phyloP scores from a whole-genome alignment of 2,797 vertebrate genomes.

The Limosa lapponica region DNA sequence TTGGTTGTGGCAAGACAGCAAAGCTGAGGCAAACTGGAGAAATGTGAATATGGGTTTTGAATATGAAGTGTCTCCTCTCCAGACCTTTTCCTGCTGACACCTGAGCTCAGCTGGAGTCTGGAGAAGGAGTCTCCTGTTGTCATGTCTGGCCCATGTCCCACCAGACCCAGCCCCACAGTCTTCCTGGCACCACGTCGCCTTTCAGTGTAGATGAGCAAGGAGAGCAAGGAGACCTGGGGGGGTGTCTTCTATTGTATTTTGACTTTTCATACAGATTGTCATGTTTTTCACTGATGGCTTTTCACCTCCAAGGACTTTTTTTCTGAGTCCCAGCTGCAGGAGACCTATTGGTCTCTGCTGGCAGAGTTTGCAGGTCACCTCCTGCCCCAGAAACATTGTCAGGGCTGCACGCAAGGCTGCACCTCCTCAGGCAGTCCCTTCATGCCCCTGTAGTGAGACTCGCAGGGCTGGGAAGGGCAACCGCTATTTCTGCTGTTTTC shows the following conservation, averaged over 20 bases:
- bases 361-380: background rate
- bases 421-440: background rate
- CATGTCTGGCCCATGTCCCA: background rate
- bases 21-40: background rate
- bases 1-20: rapidly evolving
- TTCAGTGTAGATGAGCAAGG: background rate
- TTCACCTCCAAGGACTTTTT: background rate
- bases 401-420: background rate
- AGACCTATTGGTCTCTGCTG: background rate
- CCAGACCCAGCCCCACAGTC: background rate
- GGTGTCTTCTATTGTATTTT: background rate
- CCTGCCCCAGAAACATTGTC: background rate
- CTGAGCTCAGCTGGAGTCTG: background rate
- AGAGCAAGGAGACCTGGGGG: background rate
- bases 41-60: background rate
- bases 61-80: background rate
- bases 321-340: background rate
- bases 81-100: background rate
- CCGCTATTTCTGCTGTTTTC: background rate
- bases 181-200: background rate
- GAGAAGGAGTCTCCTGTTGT: background rate
- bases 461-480: background rate
- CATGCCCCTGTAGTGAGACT: background rate
- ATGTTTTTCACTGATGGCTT: background rate
- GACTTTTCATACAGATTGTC: background rate